Base-by-base conservation (phyloP, 1,140 invertebrate species). In the Acromyrmex echinatior region DNA sequence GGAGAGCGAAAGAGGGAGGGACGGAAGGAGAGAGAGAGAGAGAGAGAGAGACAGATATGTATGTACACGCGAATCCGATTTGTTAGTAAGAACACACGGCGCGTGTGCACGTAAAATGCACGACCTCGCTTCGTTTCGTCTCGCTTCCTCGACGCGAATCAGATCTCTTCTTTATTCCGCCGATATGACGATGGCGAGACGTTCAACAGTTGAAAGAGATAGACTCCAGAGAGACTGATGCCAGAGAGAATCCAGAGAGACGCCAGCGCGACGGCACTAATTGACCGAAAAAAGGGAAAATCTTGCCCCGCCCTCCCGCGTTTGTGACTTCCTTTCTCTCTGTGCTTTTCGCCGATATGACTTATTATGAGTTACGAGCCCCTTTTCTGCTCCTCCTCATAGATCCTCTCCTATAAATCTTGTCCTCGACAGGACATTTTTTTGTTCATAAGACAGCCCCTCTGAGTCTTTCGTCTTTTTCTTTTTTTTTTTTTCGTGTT, bases 61-160 rank as follows among this genome's bases (percentile, higher is more conserved):
- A 71, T 68, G 66, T 28, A 71, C 70, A 66, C 89, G 81, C 88
- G 86, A 91, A 86, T 80, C 74, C 81, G 86, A 90, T 86, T 85
- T 76, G 65, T 56, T 76, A 78, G 77, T 51, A 31, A 66, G 58
- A 87, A 87, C 62, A 65, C 74, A 39, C 68, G 80, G 62, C 88
- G 89, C 86, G 88, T 81, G 68, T 53, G 4, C 16, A 7, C 16
- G 35, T 60, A 39, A 53, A 66, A 66, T 9, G 53, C 2, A 39
- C 82, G 84, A 70, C 58, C 68, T 87, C 78, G 86, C 78, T 84
- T 85, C 86, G 74, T 70, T 31, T 39, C 71, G 77, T 76, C 77
- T 81, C 60, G 28, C 77, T 35, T 85, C 56, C 60, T 25, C 85
- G 78, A 56, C 25, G 45, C 45, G 25, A 16, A 80, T 71, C 39